phyloP scores from a whole-genome alignment of 2,113 vertebrate genomes.

The Eptesicus fuscus region DNA sequence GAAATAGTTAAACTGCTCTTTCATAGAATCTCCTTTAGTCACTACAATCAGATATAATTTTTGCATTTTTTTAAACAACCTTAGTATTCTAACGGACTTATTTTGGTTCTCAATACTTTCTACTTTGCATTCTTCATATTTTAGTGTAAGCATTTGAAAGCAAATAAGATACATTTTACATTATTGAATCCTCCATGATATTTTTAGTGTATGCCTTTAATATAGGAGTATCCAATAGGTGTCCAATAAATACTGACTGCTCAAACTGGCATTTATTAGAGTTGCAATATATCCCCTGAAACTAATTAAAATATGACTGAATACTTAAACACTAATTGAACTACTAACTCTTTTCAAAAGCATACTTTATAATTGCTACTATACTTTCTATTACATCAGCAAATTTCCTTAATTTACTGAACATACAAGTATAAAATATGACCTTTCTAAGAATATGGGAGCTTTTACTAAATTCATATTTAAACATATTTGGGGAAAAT shows the following conservation, averaged over 20 bases:
- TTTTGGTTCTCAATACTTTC: background rate
- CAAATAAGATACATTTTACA: background rate
- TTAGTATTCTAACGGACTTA: background rate
- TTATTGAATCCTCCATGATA: background rate
- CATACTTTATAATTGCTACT: background rate
- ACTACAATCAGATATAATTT: background rate
- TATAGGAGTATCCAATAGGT: background rate
- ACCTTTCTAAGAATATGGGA: background rate
- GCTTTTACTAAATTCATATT: background rate
- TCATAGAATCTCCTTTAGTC: background rate
- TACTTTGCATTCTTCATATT: background rate
- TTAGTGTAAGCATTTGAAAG: background rate
- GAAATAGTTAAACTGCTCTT: background rate
- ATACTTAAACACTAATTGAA: background rate
- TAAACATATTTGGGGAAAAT: background rate
- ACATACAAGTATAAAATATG: background rate
- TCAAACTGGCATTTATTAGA: slow-evolving; percentile 1
- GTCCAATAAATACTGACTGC: background rate
- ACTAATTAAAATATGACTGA: background rate
- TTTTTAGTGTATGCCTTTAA: background rate
- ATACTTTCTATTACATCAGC: background rate
- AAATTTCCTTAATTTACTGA: slow-evolving; percentile 28
- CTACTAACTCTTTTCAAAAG: background rate
- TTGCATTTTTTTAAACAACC: background rate
- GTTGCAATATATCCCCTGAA: background rate